Evolutionary conservation across 35 echinoderm and acorn worm genomes (phyloP).

Genomic region (Patiria miniata): DNA sequence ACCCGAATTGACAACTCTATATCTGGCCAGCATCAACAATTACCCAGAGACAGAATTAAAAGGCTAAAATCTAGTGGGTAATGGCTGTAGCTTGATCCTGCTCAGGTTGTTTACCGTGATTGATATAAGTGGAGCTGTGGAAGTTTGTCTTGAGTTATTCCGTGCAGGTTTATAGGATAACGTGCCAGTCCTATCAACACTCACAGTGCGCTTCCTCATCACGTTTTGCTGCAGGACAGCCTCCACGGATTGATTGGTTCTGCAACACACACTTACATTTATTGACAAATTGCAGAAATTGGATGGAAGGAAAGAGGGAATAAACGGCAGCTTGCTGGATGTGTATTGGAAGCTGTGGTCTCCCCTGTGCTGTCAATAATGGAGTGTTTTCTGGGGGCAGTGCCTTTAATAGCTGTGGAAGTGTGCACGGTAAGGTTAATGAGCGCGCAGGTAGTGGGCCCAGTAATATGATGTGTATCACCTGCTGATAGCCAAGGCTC

Average conservation of each 20-base stretch:
- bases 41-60: conserved; percentile 22
- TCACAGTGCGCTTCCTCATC: neutral
- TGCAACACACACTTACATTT: conserved; percentile 25
- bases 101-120: conserved; percentile 7
- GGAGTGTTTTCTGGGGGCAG: conserved; percentile 16
- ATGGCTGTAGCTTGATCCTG: neutral
- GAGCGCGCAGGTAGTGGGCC: conserved; percentile 16
- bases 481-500: conserved; percentile 16
- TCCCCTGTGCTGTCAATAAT: conserved; percentile 9
- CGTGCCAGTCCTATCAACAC: conserved; percentile 21
- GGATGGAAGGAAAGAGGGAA: conserved; percentile 21
- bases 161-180: neutral
- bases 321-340: conserved; percentile 4
- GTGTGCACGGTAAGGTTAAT: conserved; percentile 24
- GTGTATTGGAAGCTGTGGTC: neutral
- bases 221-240: conserved; percentile 25
- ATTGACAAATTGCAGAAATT: conserved; percentile 29
- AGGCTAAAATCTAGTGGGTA: neutral
- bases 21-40: neutral
- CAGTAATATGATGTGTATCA: conserved; percentile 26
- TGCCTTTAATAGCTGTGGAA: conserved; percentile 23
- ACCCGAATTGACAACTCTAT: neutral
- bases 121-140: neutral
- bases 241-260: conserved; percentile 21
- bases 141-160: conserved; percentile 27